Evolutionary conservation across 2,888 invertebrate species (phyloP), one percentile per base, ranked within the genome.

Genomic region (Callimorpha dominula): DNA sequence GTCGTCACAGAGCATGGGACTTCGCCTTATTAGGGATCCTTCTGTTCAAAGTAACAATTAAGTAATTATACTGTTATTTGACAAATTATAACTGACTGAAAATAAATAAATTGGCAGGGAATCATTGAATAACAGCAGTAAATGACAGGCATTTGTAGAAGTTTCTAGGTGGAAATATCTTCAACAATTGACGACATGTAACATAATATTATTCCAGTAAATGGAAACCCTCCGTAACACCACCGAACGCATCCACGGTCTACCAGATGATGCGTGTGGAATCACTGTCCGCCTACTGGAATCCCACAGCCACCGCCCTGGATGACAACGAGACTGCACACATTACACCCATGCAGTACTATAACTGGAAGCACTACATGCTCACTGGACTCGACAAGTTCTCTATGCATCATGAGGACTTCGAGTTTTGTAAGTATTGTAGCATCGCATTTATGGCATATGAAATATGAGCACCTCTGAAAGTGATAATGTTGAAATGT

Each of bases 251-350:
- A 0, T 90, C 92, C 0, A 94, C 94, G 86, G 97, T 97, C 17
- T 97, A 97, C 90, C 98, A 98, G 93, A 95, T 98, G 88, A 96
- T 98, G 87, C 97, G 97, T 81, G 94, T 98, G 63, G 97, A 98
- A 85, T 97, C 98, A 0, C 93, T 98, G 20, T 98, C 98, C 0
- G 89, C 97, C 0, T 98, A 98, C 90, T 97, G 98, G 97, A 98
- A 98, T 91, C 96, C 97, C 0, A 94, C 95, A 52, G 94, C 95
- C 65, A 93, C 95, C 12, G 93, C 95, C 46, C 86, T 97, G 87
- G 96, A 96, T 80, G 94, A 96, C 88, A 88, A 96, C 82, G 92
- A 96, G 88, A 91, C 96, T 0, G 95, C 95, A 0, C 91, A 95
- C 78, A 95, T 96, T 68, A 95, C 96, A 0, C 96, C 95, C 49